Evolutionary conservation across 2,888 invertebrate genomes (phyloP).

Genomic region (Andricus curvator): DNA sequence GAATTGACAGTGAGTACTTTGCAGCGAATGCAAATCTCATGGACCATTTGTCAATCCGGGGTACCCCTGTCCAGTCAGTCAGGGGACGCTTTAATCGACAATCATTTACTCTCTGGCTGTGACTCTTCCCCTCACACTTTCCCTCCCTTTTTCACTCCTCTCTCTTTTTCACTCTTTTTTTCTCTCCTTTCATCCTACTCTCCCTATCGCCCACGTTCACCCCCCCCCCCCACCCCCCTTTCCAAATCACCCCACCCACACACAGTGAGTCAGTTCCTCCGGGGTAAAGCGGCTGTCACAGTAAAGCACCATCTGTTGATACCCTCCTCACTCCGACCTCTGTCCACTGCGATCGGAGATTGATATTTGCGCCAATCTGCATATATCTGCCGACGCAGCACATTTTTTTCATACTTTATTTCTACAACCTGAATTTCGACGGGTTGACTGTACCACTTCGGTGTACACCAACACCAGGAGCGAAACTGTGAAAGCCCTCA

Average conservation of each 20-base stretch:
- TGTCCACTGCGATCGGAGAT: conserved; percentile 59
- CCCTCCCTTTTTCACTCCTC: conserved; percentile 23
- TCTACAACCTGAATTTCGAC: conserved; percentile 43
- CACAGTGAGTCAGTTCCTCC: conserved; percentile 39
- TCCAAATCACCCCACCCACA: conserved; percentile 1
- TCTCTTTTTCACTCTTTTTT: neutral
- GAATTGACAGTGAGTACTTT: conserved; percentile 67
- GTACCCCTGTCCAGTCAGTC: conserved; percentile 56
- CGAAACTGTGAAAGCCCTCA: neutral
- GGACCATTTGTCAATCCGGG: conserved; percentile 73
- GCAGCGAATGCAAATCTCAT: conserved; percentile 73
- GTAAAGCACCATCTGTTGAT: conserved; percentile 70
- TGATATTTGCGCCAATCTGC: conserved; percentile 62
- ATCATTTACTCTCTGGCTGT: conserved; percentile 70
- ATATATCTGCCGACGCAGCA: conserved; percentile 42
- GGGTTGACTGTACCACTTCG: neutral
- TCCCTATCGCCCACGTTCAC: neutral
- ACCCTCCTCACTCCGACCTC: conserved; percentile 49
- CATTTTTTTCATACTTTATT: conserved; percentile 43
- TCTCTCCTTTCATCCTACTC: neutral
- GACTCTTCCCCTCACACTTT: conserved; percentile 37
- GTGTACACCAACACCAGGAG: neutral
- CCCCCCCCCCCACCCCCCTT: neutral
- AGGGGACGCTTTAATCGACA: conserved; percentile 73
- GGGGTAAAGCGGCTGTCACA: conserved; percentile 54